These are phyloP conservation scores for Agrotis segetum DNA, from an alignment of 2,888 invertebrate species.

Conservation along the genomic window DNA sequence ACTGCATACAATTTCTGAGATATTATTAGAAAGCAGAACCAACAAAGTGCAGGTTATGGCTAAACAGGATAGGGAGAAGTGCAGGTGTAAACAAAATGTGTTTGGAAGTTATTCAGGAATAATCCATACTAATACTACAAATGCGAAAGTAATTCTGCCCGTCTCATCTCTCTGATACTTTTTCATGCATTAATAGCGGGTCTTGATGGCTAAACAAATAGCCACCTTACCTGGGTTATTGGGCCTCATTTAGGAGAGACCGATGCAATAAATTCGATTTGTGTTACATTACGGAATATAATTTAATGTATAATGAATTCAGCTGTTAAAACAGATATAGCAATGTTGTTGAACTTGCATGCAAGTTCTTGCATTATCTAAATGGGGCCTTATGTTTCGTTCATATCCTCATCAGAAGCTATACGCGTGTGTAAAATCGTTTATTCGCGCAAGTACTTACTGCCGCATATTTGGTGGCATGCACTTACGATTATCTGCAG, in stretches of 20 bases:
- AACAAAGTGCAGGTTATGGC: background rate
- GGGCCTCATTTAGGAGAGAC: background rate
- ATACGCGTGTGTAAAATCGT: too few species aligned
- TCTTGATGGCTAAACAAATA: background rate
- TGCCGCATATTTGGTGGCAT: too few species aligned
- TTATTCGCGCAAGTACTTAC: too few species aligned
- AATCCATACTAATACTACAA: background rate
- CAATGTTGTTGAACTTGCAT: too few species aligned
- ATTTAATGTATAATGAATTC: too few species aligned
- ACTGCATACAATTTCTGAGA: conserved; percentile 40
- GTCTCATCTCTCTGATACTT: background rate
- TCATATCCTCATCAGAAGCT: too few species aligned
- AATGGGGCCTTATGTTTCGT: too few species aligned
- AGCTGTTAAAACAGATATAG: too few species aligned
- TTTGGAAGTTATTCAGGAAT: conserved; percentile 10
- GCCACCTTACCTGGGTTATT: background rate
- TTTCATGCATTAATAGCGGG: too few species aligned
- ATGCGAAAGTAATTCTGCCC: background rate
- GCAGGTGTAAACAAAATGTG: conserved; percentile 30
- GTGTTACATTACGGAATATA: too few species aligned
- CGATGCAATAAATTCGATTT: too few species aligned
- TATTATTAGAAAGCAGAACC: conserved; percentile 59
- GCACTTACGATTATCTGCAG: background rate
- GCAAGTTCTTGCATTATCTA: too few species aligned
- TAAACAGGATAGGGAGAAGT: conserved; percentile 44